Conservation (phyloP, 2,888 invertebrate species). For the Bhutanitis thaidina region DNA sequence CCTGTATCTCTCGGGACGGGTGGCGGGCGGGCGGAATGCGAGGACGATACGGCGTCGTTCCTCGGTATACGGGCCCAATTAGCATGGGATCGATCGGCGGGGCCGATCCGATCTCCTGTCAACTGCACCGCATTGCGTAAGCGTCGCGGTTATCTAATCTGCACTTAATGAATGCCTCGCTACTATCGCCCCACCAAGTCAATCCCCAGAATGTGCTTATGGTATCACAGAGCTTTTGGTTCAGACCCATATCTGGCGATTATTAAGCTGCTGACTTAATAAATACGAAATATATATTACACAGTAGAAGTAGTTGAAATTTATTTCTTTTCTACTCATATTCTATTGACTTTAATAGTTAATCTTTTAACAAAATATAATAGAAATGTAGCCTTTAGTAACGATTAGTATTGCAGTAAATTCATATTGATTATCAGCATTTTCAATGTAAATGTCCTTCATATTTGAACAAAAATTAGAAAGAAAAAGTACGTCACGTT, state of each 20-base stretch:
- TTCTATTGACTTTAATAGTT: no score
- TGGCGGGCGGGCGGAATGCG: constrained; percentile 64
- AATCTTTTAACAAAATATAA: no score
- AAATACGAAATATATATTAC: no score
- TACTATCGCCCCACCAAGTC: constrained; percentile 48
- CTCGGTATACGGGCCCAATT: constrained; percentile 64
- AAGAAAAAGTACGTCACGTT: no score
- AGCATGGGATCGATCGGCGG: constrained; percentile 77
- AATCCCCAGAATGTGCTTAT: constrained; percentile 25
- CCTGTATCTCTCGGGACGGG: constrained; percentile 71
- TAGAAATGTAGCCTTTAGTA: no score
- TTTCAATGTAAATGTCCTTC: no score
- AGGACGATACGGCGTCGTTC: constrained; percentile 44
- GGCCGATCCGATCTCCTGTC: constrained; percentile 71
- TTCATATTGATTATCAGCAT: no score
- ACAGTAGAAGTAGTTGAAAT: no score
- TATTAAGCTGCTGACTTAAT: no score
- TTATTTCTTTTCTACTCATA: no score
- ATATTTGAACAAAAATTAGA: no score
- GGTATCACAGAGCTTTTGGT: constrained; percentile 12
- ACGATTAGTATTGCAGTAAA: no score
- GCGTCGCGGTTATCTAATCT: constrained; percentile 66
- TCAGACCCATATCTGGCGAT: not conserved
- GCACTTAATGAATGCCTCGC: constrained; percentile 63
- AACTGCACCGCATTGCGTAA: constrained; percentile 63